Base-by-base conservation (phyloP, 1,140 invertebrate species). In the Drosophila ohnishii region DNA sequence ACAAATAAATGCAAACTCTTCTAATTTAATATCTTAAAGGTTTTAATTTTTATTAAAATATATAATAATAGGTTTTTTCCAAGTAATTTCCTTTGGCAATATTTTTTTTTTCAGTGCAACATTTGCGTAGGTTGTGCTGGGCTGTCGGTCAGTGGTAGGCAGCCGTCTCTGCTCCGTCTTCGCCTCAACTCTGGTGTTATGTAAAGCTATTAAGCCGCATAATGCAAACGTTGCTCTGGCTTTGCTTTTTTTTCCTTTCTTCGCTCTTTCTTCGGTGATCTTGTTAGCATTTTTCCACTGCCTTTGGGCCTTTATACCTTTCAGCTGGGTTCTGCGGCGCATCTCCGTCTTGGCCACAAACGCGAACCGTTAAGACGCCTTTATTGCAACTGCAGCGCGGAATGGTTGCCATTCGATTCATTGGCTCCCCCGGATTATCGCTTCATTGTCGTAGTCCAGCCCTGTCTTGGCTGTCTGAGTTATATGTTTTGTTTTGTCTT, bases 181-280 rank as follows among this genome's bases (percentile, higher is more conserved):
- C 55, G 39, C 42, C 77, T 61, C 63, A 60, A 71, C 47, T 83
- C 65, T 50, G 80, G 75, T 86, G 84, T 86, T 86, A 86, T 86
- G 84, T 69, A 86, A 86, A 66, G 71, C 79, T 73, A 87, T 86
- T 87, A 82, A 76, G 28, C 81, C 77, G 79, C 76, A 76, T 69
- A 73, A 62, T 70, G 78, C 69, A 39, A 64, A 56, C 64, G 67
- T 42, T 60, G 69, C 53, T 69, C 63, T 25, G 61, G 47, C 61
- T 60, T 32, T 56, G 65, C 62, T 44, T 22, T 45, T 37, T 42
- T 39, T 44, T 30, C 40, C 58, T 57, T 57, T 75, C 62, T 53
- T 22, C 25, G 39, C 34, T 56, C 37, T 73, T 75, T 75, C 51
- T 65, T 28, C 34, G 37, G 30, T 32, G 9, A 59, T 19, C 47